Evolutionary conservation across 1,140 invertebrate genomes (phyloP), one percentile per base, ranked within the genome.

Genomic region (Anagrus nilaparvatae): DNA sequence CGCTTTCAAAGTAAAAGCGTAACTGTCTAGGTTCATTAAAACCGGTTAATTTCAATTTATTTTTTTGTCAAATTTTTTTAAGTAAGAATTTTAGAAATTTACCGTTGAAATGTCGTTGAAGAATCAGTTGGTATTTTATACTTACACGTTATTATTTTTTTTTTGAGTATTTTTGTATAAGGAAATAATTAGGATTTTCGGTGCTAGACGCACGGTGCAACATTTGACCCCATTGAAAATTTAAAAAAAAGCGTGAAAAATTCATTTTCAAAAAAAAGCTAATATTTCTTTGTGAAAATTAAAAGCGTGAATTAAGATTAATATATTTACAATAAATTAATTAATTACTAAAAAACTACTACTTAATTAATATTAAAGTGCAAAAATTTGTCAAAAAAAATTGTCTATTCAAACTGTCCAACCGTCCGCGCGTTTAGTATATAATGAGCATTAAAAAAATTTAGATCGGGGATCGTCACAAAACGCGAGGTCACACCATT

Each of bases 191-290:
- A 17, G 21, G 37, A n/a, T 28, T 21, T 52, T 50, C 48, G 53
- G 53, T 55, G 53, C 53, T 48, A 55, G 53, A 55, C 51, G 51
- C 52, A 51, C 48, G 37, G n/a, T 40, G 38, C 38, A 36, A 47
- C 25, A 43, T 34, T 55, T n/a, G n/a, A 43, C 49, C 51, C 53
- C 44, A 51, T 49, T 42, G 44, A 43, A 45, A 43, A 46, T 29
- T 45, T 35, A 30, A 30, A 30, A 7, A 8, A 30, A 30, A 30
- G 13, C 29, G 24, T 27, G 7, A n/a, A n/a, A n/a, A n/a, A n/a
- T n/a, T n/a, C n/a, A n/a, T n/a, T n/a, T n/a, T n/a, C n/a, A 30
- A n/a, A 30, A 30, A 9, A 30, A 9, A 30, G 29, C 5, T 30
- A 5, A n/a, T 30, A n/a, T 30, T 30, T n/a, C 13, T 30, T 30